Percentiles rank a stretch among this genome's conserved stretches.
Conservation (phyloP, 2,888 invertebrate species). For the Zaprionus bogoriensis region DNA sequence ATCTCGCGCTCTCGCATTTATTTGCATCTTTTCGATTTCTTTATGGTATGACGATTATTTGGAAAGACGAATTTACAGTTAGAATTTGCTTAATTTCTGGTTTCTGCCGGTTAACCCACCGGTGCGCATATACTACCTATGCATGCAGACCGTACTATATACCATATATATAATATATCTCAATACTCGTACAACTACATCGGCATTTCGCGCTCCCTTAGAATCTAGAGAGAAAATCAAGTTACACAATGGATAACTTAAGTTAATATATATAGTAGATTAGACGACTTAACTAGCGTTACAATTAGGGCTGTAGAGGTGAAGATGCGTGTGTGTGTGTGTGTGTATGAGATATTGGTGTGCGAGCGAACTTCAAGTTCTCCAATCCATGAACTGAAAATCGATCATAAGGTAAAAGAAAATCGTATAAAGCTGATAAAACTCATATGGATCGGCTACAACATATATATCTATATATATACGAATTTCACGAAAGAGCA, state of each 20-base stretch:
- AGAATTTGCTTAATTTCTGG: conserved; percentile 45
- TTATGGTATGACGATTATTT: conserved; percentile 59
- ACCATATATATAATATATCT: conserved; percentile 32
- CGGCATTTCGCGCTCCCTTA: conserved; percentile 31
- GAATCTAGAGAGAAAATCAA: conserved; percentile 46
- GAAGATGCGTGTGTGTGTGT: conserved; percentile 13
- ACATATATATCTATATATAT: too few relatives aligned
- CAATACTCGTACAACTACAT: conserved; percentile 43
- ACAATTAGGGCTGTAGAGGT: conserved; percentile 28
- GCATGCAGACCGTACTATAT: conserved; percentile 1
- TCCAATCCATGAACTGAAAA: neutral
- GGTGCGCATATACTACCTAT: conserved; percentile 49
- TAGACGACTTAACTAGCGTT: conserved; percentile 50
- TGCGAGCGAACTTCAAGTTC: neutral
- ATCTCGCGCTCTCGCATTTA: conserved; percentile 44
- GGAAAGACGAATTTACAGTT: conserved; percentile 73
- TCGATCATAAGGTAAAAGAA: too few relatives aligned
- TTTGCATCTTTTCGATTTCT: conserved; percentile 30
- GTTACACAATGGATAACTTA: conserved; percentile 42
- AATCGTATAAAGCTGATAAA: too few relatives aligned
- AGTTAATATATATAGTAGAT: conserved; percentile 47
- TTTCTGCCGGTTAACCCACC: conserved; percentile 41
- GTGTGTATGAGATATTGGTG: neutral
- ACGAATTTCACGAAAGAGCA: too few relatives aligned
- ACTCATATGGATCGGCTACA: too few relatives aligned